phyloP scores from a whole-genome alignment of 2,797 vertebrate species.

The Aulostomus chinensis region DNA sequence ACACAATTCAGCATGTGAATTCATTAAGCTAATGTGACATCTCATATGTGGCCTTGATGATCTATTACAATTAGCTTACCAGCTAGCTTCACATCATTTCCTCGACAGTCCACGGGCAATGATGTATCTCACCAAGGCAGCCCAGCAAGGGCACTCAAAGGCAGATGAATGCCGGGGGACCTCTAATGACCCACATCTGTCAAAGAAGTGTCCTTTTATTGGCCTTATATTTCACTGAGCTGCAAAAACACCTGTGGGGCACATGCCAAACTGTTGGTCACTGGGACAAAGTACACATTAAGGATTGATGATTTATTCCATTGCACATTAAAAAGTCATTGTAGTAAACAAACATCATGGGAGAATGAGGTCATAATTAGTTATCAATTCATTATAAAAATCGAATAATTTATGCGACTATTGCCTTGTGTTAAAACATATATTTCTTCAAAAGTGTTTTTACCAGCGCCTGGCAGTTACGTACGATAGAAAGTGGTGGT shows the following conservation, averaged over 20 bases:
- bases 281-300: background rate
- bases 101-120: constrained; percentile 21
- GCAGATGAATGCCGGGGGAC: background rate
- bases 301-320: too few relatives aligned
- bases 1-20: constrained; percentile 29
- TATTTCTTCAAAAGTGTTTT: too few relatives aligned
- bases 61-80: constrained; percentile 33
- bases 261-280: background rate
- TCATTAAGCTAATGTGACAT: constrained; percentile 32
- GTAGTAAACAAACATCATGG: too few relatives aligned
- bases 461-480: too few relatives aligned
- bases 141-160: constrained; percentile 33
- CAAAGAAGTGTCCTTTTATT: constrained; percentile 12
- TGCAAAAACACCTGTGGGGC: background rate
- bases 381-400: too few relatives aligned
- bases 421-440: too few relatives aligned
- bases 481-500: too few relatives aligned
- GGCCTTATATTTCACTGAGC: background rate
- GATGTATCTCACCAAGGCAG: constrained; percentile 32
- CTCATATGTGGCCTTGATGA: constrained; percentile 33
- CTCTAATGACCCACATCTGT: constrained; percentile 30
- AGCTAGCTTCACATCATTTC: constrained; percentile 36
- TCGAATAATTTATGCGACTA: too few relatives aligned
- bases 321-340: too few relatives aligned
- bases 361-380: too few relatives aligned